Conservation (phyloP, 2,797 vertebrate genomes). For the Trematomus bernacchii region DNA sequence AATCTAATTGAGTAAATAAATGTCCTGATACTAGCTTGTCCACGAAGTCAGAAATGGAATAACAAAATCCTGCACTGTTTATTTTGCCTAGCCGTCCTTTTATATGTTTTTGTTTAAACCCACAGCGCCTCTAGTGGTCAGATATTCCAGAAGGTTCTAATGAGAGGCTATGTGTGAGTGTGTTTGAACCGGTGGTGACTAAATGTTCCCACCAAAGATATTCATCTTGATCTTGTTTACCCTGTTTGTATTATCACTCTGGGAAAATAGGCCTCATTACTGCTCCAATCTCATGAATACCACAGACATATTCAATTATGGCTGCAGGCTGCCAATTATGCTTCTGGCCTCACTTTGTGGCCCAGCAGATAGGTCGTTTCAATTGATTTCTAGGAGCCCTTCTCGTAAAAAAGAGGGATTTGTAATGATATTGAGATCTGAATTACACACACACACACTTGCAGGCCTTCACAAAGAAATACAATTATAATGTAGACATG, state of each 20-base stretch:
- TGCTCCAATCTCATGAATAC: constrained; percentile 36
- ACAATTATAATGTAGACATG: neutral
- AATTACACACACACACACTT: constrained; percentile 6
- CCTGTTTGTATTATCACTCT: constrained; percentile 34
- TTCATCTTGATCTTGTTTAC: constrained; percentile 32
- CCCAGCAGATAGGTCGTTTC: constrained; percentile 20
- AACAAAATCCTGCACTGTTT: too few relatives aligned
- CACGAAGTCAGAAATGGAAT: neutral
- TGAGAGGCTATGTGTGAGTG: too few relatives aligned
- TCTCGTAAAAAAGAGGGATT: constrained; percentile 13
- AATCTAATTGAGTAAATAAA: neutral
- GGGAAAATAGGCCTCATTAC: constrained; percentile 50
- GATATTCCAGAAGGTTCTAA: neutral
- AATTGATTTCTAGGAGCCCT: constrained; percentile 30
- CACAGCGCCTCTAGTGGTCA: neutral
- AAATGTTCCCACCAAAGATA: neutral
- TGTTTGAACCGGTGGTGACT: neutral
- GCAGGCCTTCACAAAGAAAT: neutral
- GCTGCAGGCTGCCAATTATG: constrained; percentile 36
- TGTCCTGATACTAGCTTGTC: neutral
- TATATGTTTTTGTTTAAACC: neutral
- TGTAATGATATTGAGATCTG: constrained; percentile 16
- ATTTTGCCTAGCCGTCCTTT: neutral
- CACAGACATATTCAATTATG: constrained; percentile 37
- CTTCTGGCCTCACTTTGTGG: constrained; percentile 30